These are phyloP conservation scores for Oikopleura dioica DNA, from an alignment of 23 tunicate genomes.

Conservation along the genomic window DNA sequence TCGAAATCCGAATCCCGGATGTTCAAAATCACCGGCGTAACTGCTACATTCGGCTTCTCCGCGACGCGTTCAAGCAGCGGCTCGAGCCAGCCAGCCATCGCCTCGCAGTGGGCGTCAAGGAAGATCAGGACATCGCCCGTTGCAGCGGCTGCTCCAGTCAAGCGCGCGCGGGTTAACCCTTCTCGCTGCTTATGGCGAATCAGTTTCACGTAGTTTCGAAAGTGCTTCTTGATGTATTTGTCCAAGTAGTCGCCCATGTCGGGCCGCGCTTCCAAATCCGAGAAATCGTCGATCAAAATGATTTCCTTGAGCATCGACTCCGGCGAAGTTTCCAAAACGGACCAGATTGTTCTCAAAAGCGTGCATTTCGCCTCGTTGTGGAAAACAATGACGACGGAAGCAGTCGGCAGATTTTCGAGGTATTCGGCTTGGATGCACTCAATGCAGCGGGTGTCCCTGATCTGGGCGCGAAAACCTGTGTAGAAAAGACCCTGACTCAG, in stretches of 20 bases:
- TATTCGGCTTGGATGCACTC: too few relatives aligned
- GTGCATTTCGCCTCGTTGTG: conserved; percentile 94
- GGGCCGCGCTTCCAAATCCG: too few relatives aligned
- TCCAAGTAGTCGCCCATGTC: conserved; percentile 22
- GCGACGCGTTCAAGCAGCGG: conserved; percentile 45
- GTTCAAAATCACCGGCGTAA: background rate
- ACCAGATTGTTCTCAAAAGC: conserved; percentile 54
- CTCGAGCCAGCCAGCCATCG: conserved; percentile 64
- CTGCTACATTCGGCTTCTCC: background rate
- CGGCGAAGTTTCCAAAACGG: conserved; percentile 66
- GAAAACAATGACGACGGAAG: conserved; percentile 63
- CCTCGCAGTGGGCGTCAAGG: conserved; percentile 67
- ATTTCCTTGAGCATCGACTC: conserved; percentile 31
- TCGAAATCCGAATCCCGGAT: background rate
- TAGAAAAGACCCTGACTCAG: too few relatives aligned
- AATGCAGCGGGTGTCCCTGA: too few relatives aligned
- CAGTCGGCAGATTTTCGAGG: conserved; percentile 38
- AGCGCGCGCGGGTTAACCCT: conserved; percentile 54
- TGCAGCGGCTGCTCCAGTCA: conserved; percentile 60
- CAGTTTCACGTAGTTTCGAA: conserved; percentile 27
- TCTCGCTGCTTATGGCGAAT: conserved; percentile 27
- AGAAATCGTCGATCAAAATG: conserved; percentile 59
- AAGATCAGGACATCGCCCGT: conserved; percentile 49
- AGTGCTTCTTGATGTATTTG: conserved; percentile 28
- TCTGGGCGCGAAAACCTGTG: too few relatives aligned